phyloP scores from a whole-genome alignment of 2,888 invertebrate genomes.

The Steinernema scapterisci region DNA sequence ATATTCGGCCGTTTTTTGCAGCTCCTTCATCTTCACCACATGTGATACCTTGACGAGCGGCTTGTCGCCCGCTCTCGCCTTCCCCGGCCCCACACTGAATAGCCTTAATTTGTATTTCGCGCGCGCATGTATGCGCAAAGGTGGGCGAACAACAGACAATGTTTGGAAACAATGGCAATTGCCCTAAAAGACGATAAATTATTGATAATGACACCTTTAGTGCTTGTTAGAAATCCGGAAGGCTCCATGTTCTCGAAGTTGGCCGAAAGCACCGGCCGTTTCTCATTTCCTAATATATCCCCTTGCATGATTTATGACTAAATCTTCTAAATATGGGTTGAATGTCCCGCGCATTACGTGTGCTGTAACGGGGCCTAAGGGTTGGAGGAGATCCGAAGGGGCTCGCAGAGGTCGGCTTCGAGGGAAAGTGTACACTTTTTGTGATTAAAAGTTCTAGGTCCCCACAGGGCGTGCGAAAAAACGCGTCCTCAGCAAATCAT shows the following conservation, averaged over 20 bases:
- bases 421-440: too few relatives aligned
- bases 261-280: neutral
- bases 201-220: neutral
- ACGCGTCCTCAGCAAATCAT: neutral
- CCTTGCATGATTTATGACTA: slow-evolving; percentile 17
- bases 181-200: slow-evolving; percentile 1
- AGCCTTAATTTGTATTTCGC: slow-evolving; percentile 18
- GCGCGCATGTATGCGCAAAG: neutral
- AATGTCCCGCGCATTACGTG: neutral
- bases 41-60: neutral
- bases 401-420: too few relatives aligned
- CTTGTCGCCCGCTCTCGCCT: neutral
- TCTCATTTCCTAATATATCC: slow-evolving; percentile 17
- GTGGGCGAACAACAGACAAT: neutral
- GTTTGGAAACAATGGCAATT: slow-evolving; percentile 5
- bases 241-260: neutral
- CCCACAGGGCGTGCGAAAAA: slow-evolving; percentile 22
- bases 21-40: neutral
- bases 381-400: too few relatives aligned
- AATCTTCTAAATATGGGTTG: slow-evolving; percentile 6
- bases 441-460: too few relatives aligned
- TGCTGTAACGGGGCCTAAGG: too few relatives aligned
- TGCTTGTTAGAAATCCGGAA: neutral
- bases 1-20: neutral
- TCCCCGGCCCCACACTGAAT: neutral